A percentile compares a stretch with the other conserved stretches of the same genome.
Conservation (phyloP, 2,888 invertebrate species). For the Lumbricus terrestris region DNA sequence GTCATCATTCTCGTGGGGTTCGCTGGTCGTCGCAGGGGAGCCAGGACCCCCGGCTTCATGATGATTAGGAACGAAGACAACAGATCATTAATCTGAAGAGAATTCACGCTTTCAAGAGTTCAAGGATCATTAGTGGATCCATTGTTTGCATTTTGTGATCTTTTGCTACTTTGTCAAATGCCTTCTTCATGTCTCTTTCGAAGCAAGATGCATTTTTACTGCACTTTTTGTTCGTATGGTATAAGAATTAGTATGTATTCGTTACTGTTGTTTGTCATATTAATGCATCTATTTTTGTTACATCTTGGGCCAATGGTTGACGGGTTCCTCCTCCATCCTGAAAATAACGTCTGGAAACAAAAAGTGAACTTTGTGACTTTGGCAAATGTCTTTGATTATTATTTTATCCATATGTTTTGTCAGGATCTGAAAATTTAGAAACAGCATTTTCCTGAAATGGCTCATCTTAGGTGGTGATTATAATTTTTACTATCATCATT, state of each 20-base stretch:
- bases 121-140: neutral
- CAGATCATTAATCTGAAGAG: neutral
- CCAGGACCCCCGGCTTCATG: neutral
- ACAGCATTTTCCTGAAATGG: too few relatives aligned
- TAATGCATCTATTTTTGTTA: neutral
- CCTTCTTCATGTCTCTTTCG: neutral
- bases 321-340: neutral
- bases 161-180: neutral
- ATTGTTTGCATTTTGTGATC: slow-evolving; percentile 3
- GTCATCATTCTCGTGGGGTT: slow-evolving; percentile 4
- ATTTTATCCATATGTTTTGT: too few relatives aligned
- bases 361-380: too few relatives aligned
- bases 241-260: neutral
- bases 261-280: neutral
- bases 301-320: neutral
- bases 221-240: neutral
- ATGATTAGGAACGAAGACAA: neutral
- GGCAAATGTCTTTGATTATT: too few relatives aligned
- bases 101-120: neutral
- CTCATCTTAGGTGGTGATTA: too few relatives aligned
- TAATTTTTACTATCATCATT: too few relatives aligned
- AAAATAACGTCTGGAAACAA: too few relatives aligned
- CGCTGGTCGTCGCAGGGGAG: neutral
- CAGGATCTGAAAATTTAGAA: too few relatives aligned
- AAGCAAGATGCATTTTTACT: neutral